These are phyloP conservation scores for Stomorhina lunata DNA, from an alignment of 2,888 invertebrate species.

Conservation along the genomic window DNA sequence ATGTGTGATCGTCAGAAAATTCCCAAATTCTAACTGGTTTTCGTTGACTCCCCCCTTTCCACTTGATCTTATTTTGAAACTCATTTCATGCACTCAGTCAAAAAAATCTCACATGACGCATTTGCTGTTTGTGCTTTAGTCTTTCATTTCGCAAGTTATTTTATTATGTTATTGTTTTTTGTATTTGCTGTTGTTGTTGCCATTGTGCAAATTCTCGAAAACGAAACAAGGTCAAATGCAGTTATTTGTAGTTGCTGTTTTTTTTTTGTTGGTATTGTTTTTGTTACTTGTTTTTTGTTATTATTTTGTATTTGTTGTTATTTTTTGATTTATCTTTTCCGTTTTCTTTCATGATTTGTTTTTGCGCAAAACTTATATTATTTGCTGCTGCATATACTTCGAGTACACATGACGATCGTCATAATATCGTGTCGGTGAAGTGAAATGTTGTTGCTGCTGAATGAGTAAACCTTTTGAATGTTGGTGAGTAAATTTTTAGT, in stretches of 20 bases:
- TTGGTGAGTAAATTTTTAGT: neutral
- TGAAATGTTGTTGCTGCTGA: neutral
- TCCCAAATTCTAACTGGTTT: constrained; percentile 7
- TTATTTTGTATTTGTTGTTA: constrained; percentile 28
- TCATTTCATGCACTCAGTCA: neutral
- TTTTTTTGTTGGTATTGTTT: constrained; percentile 34
- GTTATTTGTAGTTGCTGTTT: constrained; percentile 50
- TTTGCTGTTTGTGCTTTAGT: constrained; percentile 24
- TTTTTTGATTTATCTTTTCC: constrained; percentile 50
- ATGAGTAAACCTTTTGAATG: neutral
- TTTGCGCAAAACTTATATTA: neutral
- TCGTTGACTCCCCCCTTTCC: neutral
- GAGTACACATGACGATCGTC: neutral
- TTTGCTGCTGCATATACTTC: constrained; percentile 15
- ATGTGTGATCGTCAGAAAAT: too few species aligned
- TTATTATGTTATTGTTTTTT: constrained; percentile 13
- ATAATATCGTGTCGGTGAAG: too few species aligned
- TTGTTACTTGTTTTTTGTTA: constrained; percentile 41
- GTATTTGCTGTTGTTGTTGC: constrained; percentile 25
- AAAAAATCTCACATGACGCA: constrained; percentile 18
- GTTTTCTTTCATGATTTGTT: constrained; percentile 6
- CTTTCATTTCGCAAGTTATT: constrained; percentile 7
- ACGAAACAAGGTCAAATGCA: constrained; percentile 69
- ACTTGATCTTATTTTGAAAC: neutral
- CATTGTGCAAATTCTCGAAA: constrained; percentile 57